Base-by-base conservation (phyloP, 2,888 invertebrate genomes). In the Drosophila cognata region DNA sequence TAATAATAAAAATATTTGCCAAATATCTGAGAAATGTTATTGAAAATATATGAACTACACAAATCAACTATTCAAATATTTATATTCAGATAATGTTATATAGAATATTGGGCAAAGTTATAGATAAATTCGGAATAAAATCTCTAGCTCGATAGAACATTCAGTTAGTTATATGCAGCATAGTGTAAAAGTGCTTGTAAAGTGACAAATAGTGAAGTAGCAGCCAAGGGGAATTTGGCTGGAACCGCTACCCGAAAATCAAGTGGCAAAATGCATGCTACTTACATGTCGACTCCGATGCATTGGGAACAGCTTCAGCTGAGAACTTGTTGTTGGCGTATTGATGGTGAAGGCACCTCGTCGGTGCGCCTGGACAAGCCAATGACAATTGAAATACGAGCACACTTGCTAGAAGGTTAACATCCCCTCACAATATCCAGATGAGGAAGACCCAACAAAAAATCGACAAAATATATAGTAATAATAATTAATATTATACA, bases 201-300 rank as follows among this genome's bases (percentile, higher is more conserved):
- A n/a, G 57, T 16, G 56, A 21, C 41, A 57, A 41, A n/a, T 43
- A 3, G 18, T 43, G 41, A 21, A 43, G 16, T 21, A 18, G 41
- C 21, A 21, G 31, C 21, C 21, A 33, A 41, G 62, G 21, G 46
- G 31, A 64, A 56, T 58, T 59, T 65, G 72, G 66, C 36, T 35
- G 35, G 25, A 69, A 64, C 58, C 70, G 51, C 69, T 58, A 66
- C 72, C 76, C 69, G 71, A 55, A 74, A 77, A 46, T 71, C 50
- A 69, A 57, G 71, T 66, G 73, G 48, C 50, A 67, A 62, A 67
- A 57, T 72, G 77, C 81, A 81, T 84, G 74, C 72, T 87, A 84
- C 82, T 86, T 84, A 82, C 82, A 87, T 72, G 74, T 51, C 66
- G 57, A 65, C 53, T 41, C 25, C 55, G 53, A 65, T 58, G 58